Evolutionary conservation across 2,113 vertebrate genomes (phyloP).

Genomic region (Catharus bicknelli): DNA sequence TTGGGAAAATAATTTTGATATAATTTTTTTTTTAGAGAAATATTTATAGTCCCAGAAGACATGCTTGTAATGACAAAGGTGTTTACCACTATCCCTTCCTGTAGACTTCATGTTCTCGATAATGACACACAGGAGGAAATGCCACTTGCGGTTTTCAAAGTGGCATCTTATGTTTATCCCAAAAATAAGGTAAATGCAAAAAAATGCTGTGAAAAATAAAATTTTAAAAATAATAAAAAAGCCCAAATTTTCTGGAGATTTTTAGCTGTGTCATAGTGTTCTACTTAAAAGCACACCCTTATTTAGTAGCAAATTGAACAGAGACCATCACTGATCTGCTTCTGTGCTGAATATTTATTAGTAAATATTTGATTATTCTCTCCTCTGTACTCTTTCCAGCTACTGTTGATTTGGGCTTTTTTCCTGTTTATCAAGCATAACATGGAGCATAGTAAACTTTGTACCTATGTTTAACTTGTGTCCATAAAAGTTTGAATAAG

Average conservation of each 20-base stretch:
- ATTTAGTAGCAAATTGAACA: neutral
- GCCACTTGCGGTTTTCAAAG: constrained; percentile 77
- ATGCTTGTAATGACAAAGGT: constrained; percentile 84
- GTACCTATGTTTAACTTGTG: neutral
- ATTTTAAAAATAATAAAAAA: neutral
- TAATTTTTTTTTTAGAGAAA: constrained; percentile 77
- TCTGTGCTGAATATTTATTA: neutral
- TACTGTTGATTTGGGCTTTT: neutral
- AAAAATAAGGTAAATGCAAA: constrained; percentile 84
- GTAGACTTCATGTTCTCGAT: constrained; percentile 83
- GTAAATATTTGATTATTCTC: neutral
- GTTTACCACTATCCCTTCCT: constrained; percentile 74
- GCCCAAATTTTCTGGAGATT: neutral
- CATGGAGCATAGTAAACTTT: neutral
- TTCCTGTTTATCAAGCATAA: neutral
- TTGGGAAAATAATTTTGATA: neutral
- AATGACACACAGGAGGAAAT: constrained; percentile 90
- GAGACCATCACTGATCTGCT: neutral
- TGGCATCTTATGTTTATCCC: constrained; percentile 75
- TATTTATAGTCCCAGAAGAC: constrained; percentile 82
- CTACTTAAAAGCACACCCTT: neutral
- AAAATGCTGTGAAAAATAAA: neutral
- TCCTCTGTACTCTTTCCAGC: neutral
- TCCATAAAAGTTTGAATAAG: neutral
- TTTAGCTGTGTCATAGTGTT: neutral